Evolutionary conservation across 2,797 vertebrate species (phyloP).

Genomic region (Graptemys geographica): DNA sequence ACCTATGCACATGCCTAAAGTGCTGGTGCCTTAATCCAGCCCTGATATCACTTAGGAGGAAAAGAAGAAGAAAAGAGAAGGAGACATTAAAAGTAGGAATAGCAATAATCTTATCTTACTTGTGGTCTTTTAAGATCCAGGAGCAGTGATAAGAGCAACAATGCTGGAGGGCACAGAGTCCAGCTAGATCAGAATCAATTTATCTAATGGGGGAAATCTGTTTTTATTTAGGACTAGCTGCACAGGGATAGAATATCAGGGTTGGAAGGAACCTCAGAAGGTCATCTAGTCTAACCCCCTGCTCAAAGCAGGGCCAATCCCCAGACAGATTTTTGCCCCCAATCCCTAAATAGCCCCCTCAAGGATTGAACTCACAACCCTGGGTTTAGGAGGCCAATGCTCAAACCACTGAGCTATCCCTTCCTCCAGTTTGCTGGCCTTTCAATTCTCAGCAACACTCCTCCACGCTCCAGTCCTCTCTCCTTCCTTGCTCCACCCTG

Average conservation of each 20-base stretch:
- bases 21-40: neutral
- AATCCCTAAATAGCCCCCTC: too few relatives aligned
- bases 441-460: too few relatives aligned
- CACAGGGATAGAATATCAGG: neutral
- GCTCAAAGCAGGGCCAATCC: too few relatives aligned
- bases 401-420: too few relatives aligned
- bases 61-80: neutral
- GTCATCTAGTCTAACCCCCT: too few relatives aligned
- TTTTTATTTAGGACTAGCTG: neutral
- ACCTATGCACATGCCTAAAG: neutral
- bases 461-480: too few relatives aligned
- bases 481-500: too few relatives aligned
- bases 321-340: too few relatives aligned
- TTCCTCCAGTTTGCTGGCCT: neutral
- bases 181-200: neutral
- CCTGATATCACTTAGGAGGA: neutral
- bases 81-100: neutral
- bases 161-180: neutral
- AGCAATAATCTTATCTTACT: neutral
- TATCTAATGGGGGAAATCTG: neutral
- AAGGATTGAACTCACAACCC: too few relatives aligned
- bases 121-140: neutral
- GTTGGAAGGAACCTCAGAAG: too few relatives aligned
- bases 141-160: neutral
- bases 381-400: too few relatives aligned